Evolutionary conservation across 2,797 vertebrate genomes (phyloP).

Genomic region (Silurus lanzhouensis): DNA sequence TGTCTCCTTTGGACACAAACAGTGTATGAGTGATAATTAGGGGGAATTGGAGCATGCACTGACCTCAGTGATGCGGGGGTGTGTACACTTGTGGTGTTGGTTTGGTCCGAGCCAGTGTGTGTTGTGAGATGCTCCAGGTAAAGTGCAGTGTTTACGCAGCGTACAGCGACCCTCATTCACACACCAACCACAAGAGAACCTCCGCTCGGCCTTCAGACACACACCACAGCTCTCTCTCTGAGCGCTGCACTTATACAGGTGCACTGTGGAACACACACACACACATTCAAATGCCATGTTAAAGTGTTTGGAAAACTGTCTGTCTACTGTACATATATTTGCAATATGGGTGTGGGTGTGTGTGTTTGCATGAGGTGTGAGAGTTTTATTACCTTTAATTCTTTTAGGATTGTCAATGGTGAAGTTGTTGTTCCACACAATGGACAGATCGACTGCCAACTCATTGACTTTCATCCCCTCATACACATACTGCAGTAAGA

Average conservation of each 20-base stretch:
- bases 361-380: conserved; percentile 53
- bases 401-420: conserved; percentile 95
- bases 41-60: conserved; percentile 32
- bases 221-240: conserved; percentile 95
- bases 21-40: not conserved
- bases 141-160: conserved; percentile 83
- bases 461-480: conserved; percentile 93
- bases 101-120: conserved; percentile 88
- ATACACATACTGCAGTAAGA: conserved; percentile 84
- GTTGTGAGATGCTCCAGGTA: conserved; percentile 63
- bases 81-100: conserved; percentile 88
- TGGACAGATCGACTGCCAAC: conserved; percentile 89
- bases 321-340: not conserved
- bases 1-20: not conserved
- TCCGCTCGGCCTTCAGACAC: conserved; percentile 89
- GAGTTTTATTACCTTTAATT: conserved; percentile 85
- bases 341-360: not conserved
- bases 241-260: conserved; percentile 93
- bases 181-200: conserved; percentile 94
- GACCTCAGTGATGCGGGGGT: conserved; percentile 93
- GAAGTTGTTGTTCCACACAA: conserved; percentile 97
- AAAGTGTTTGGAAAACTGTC: not conserved
- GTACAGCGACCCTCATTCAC: conserved; percentile 83
- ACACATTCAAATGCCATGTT: not conserved
- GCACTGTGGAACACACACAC: conserved; percentile 72